Base-by-base conservation (phyloP, 2,888 invertebrate genomes). In the Sarcophaga caerulescens region DNA sequence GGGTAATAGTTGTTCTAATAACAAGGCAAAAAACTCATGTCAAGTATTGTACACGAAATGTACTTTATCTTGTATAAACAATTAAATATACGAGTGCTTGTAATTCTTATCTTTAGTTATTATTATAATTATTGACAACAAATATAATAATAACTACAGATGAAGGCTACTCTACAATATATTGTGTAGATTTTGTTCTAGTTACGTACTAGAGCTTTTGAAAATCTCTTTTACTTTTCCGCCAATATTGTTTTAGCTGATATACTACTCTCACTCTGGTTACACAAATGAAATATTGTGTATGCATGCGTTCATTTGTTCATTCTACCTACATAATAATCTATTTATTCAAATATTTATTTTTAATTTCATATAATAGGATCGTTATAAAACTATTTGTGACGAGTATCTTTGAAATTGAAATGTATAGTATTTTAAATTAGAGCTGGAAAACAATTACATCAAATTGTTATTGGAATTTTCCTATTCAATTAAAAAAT, bases 51-150 rank as follows among this genome's bases (percentile, higher is more conserved):
- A 35, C 35, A 35, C 35, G 35, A 35, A 35, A 35, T 35, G 35
- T 35, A 35, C 35, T 17, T 66, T 73, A 78, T 65, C 78, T 73
- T 73, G 19, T 66, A 14, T 77, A 83, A 59, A 77, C 45, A 68
- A 5, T 74, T 78, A 65, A 73, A 60, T 57, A 83, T 57, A 74
- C 35, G 35, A 35, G 35, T 35, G 35, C 83, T 69, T 74, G 57
- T 63, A 79, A 62, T 44, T 74, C 62, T 84, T 84, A 84, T 84
- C 79, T 62, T 69, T 12, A 62, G 19, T 35, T 57, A 19, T 62
- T 25, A 11, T 35, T 35, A 35, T 8, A 1, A 52, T 47, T 73
- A 82, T 71, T 82, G 66, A 82, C 73, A 25, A 47, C 60, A 60
- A 23, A 35, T 62, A 52, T 44, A 68, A 68, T 35, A 35, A 35